phyloP scores from a whole-genome alignment of 1,140 invertebrate genomes.

The Teleopsis dalmanni region DNA sequence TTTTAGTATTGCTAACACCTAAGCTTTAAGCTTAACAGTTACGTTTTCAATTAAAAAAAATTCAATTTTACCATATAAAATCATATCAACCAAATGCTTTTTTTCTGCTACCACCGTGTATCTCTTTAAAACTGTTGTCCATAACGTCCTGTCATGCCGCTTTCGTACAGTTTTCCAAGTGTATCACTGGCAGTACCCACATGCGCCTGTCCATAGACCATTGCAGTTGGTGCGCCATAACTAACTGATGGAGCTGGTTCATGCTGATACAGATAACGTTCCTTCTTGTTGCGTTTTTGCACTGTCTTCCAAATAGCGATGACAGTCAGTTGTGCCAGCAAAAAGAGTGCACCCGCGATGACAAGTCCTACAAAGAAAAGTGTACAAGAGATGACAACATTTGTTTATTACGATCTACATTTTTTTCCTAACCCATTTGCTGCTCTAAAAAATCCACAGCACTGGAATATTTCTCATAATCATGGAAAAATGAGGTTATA shows the following conservation, averaged over 20 bases:
- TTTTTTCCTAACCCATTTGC: too few species aligned
- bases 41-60: too few species aligned
- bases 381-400: conserved; percentile 17
- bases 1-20: too few species aligned
- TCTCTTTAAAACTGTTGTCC: conserved; percentile 67
- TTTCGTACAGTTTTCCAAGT: conserved; percentile 79
- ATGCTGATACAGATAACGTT: conserved; percentile 38
- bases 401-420: too few species aligned
- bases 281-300: conserved; percentile 71
- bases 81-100: background rate
- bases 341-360: conserved; percentile 32
- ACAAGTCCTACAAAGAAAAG: conserved; percentile 29
- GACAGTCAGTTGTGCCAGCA: conserved; percentile 38
- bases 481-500: too few species aligned
- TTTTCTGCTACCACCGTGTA: background rate
- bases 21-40: too few species aligned
- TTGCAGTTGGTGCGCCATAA: conserved; percentile 34
- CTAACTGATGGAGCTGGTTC: conserved; percentile 29
- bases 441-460: too few species aligned
- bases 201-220: conserved; percentile 34
- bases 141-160: conserved; percentile 61
- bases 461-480: too few species aligned
- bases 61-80: too few species aligned
- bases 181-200: conserved; percentile 56
- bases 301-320: conserved; percentile 43